Evolutionary conservation across 2,797 vertebrate species (phyloP).

Genomic region (Crocidura indochinensis): DNA sequence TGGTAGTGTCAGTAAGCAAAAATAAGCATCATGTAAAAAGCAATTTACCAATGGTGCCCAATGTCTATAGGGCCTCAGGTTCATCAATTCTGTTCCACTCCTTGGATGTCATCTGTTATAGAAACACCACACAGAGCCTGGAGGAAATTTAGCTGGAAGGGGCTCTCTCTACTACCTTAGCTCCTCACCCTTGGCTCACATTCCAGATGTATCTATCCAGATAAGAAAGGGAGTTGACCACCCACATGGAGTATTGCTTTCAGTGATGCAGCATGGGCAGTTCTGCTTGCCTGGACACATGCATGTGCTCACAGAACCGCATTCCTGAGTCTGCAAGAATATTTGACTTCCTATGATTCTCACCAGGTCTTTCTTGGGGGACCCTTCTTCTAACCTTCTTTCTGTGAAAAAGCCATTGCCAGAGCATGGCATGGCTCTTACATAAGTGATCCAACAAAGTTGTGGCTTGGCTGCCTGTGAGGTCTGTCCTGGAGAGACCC

Average conservation of each 20-base stretch:
- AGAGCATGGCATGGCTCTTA: not conserved
- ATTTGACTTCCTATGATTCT: not conserved
- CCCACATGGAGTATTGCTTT: not conserved
- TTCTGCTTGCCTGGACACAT: too few species aligned
- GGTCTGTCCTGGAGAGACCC: slow-evolving; percentile 10
- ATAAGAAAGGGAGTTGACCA: not conserved
- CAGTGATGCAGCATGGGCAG: not conserved
- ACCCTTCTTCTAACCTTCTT: not conserved
- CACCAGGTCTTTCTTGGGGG: not conserved
- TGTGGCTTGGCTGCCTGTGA: not conserved
- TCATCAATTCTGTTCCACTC: not conserved
- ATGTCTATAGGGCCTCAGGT: not conserved
- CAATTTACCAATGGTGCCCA: not conserved
- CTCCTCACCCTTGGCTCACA: not conserved
- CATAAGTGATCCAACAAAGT: not conserved
- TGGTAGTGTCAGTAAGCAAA: slow-evolving; percentile 18
- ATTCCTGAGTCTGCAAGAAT: not conserved
- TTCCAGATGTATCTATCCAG: not conserved
- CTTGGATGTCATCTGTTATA: not conserved
- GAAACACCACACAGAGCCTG: not conserved
- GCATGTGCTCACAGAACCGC: not conserved
- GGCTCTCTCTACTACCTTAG: not conserved
- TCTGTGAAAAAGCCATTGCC: not conserved
- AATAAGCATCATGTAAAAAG: not conserved
- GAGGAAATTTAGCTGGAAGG: not conserved